phyloP scores from a whole-genome alignment of 2,797 vertebrate species.

The Pelodytes ibericus region DNA sequence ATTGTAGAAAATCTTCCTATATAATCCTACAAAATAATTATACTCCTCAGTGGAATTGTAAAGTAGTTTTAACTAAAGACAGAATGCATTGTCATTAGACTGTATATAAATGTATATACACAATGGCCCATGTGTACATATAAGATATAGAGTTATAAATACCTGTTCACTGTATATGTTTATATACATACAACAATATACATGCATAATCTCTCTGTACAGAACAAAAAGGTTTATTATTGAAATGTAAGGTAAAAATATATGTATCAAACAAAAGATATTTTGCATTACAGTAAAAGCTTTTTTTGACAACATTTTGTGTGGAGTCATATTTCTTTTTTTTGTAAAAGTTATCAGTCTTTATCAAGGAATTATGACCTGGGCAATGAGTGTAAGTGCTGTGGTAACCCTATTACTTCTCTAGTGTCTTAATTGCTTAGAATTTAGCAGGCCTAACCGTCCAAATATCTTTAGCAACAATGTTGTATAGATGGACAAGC shows the following conservation, averaged over 20 bases:
- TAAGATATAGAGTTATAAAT: slow-evolving; percentile 54
- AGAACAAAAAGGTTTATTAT: slow-evolving; percentile 65
- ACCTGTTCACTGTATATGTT: slow-evolving; percentile 51
- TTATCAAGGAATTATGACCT: no score
- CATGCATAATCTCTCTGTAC: slow-evolving; percentile 64
- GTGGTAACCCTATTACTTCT: no score
- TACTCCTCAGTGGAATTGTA: background rate
- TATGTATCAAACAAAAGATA: slow-evolving; percentile 70
- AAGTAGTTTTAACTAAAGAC: slow-evolving; percentile 3
- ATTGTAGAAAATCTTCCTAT: slow-evolving; percentile 65
- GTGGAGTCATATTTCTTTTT: no score
- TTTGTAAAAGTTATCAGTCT: no score
- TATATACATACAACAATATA: slow-evolving; percentile 43
- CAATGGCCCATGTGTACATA: slow-evolving; percentile 58
- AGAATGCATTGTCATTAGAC: slow-evolving; percentile 61
- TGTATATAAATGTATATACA: slow-evolving; percentile 28
- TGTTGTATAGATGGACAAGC: no score
- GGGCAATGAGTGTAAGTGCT: no score
- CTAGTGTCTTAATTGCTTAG: no score
- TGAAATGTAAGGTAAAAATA: slow-evolving; percentile 64
- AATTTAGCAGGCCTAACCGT: no score
- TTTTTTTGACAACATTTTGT: slow-evolving; percentile 54
- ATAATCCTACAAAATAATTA: slow-evolving; percentile 58
- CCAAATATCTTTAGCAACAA: no score
- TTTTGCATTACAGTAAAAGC: slow-evolving; percentile 72